phyloP scores from a whole-genome alignment of 2,113 vertebrate species.

The Mus pahari region DNA sequence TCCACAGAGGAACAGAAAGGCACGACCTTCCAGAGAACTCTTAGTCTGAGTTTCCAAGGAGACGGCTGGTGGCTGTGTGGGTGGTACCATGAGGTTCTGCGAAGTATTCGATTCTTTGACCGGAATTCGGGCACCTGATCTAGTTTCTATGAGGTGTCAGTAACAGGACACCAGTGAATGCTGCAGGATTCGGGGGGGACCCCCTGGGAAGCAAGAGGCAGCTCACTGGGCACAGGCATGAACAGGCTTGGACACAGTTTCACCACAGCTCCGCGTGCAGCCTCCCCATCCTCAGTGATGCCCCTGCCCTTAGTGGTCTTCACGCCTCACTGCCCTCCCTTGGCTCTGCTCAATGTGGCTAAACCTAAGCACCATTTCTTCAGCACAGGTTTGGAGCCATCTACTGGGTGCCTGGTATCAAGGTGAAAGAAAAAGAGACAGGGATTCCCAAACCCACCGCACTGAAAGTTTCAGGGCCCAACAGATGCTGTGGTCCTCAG shows the following conservation, averaged over 20 bases:
- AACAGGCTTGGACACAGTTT: background rate
- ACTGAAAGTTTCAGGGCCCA: background rate
- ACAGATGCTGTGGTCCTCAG: background rate
- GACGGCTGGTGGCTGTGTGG: accelerated
- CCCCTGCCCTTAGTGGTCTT: too few relatives aligned
- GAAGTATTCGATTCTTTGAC: background rate
- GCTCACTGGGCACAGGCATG: background rate
- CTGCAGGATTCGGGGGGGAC: background rate
- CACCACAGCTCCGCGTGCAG: accelerated
- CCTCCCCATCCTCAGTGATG: background rate
- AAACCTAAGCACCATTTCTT: background rate
- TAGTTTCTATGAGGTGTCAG: too few relatives aligned
- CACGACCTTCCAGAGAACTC: accelerated
- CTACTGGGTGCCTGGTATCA: too few relatives aligned
- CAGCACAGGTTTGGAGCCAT: background rate
- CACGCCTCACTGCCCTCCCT: background rate
- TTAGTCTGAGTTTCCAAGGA: accelerated
- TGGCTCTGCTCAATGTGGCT: background rate
- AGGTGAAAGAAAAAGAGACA: background rate
- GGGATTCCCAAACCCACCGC: background rate
- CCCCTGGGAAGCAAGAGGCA: background rate
- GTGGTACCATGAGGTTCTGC: accelerated
- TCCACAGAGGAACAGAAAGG: background rate
- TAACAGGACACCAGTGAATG: accelerated
- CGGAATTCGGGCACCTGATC: accelerated